Evolutionary conservation across 2,888 invertebrate genomes (phyloP), one percentile per base, ranked within the genome.

Genomic region (Cephus spinipes): DNA sequence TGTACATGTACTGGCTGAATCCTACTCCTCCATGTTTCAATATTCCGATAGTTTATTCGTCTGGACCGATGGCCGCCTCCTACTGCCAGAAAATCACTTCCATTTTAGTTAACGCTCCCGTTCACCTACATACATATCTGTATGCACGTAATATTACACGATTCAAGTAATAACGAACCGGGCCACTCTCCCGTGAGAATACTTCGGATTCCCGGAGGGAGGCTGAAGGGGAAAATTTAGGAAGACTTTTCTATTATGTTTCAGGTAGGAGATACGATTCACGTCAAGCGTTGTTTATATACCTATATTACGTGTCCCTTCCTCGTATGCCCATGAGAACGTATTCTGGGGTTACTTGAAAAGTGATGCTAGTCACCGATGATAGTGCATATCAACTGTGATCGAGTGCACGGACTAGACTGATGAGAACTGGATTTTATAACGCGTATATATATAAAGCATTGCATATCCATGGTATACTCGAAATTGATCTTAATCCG

Each of bases 401-500:
- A 34, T 34, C 34, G 23, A 55, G 55, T 9, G 55, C 55, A 55
- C 9, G 23, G 9, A 55, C 55, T 23, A 55, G 55, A 55, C 55
- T 55, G 55, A 55, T 55, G 23, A 23, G 9, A 55, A 55, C 23
- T 55, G 23, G 55, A 55, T 9, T 55, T 23, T 55, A 15, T 36
- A 36, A 36, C 12, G 4, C 12, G 55, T 55, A 6, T 40, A 40
- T 40, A 35, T 23, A 73, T 76, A 74, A 74, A 69, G 74, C 73
- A 87, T 84, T 88, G 87, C 85, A 88, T 89, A 89, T 88, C 87
- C 88, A 85, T 86, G 86, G 87, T 88, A 87, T 85, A 87, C 88
- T 88, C 85, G 89, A 87, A 90, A 90, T 90, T 90, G 90, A 90
- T 90, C 89, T 87, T 90, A 90, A 90, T 90, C 90, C 90, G 86